phyloP scores from a whole-genome alignment of 2,797 vertebrate genomes.

The Gastrophryne carolinensis region DNA sequence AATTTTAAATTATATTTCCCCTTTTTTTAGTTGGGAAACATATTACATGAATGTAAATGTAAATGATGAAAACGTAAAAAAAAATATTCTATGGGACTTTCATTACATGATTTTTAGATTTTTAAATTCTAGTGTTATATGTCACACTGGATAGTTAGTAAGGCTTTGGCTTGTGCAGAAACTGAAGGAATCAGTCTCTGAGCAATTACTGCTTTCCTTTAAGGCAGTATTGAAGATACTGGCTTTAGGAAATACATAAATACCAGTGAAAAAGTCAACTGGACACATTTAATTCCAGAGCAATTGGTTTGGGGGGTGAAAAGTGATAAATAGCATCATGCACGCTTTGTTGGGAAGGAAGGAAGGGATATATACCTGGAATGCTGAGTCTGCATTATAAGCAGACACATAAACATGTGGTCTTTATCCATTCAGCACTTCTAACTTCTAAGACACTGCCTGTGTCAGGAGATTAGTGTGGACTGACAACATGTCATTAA shows the following conservation, averaged over 20 bases:
- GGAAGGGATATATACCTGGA: not conserved
- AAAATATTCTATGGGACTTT: too few species aligned
- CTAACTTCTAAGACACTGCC: slow-evolving; percentile 19
- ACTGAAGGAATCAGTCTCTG: not conserved
- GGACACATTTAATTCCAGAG: not conserved
- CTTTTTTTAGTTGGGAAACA: too few species aligned
- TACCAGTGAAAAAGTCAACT: not conserved
- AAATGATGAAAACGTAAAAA: too few species aligned
- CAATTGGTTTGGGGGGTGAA: not conserved
- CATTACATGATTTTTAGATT: too few species aligned
- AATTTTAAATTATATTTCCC: too few species aligned
- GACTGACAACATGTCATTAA: slow-evolving; percentile 13
- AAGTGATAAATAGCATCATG: slow-evolving; percentile 4
- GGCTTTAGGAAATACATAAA: not conserved
- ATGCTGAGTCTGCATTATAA: slow-evolving; percentile 18
- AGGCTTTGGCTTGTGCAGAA: not conserved
- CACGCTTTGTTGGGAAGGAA: not conserved
- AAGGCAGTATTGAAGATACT: not conserved
- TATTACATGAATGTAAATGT: too few species aligned
- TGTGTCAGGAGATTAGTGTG: slow-evolving; percentile 6
- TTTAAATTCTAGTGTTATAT: too few species aligned
- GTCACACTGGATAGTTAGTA: too few species aligned
- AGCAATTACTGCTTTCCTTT: not conserved
- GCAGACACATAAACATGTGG: not conserved
- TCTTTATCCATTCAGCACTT: not conserved